Evolutionary conservation across 2,888 invertebrate species (phyloP).

Genomic region (Drosophila diplacantha): DNA sequence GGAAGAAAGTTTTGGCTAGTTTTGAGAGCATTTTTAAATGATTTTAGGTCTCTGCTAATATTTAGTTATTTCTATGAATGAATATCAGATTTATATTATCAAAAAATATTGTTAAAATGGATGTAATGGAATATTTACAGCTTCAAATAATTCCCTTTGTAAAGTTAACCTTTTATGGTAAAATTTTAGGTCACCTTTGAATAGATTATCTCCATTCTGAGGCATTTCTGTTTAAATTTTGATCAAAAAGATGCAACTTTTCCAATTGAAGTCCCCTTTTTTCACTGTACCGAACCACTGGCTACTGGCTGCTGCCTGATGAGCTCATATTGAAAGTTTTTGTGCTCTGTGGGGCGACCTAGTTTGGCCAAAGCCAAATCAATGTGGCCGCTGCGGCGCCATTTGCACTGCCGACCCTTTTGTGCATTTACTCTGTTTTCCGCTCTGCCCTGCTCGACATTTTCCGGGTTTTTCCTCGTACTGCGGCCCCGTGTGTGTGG

Average conservation of each 20-base stretch:
- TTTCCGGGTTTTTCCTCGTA: slow-evolving; percentile 30
- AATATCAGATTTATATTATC: no score
- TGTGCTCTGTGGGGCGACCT: slow-evolving; percentile 63
- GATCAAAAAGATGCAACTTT: not conserved
- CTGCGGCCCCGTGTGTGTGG: slow-evolving; percentile 3
- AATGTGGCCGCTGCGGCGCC: slow-evolving; percentile 72
- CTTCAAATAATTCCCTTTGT: no score
- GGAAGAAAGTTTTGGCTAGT: not conserved
- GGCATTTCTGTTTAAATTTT: not conserved
- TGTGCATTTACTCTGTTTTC: slow-evolving; percentile 49
- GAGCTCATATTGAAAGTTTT: slow-evolving; percentile 72
- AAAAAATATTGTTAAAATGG: no score
- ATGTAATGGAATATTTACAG: no score
- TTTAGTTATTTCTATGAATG: not conserved
- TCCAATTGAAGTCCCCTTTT: not conserved
- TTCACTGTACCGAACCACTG: slow-evolving; percentile 5
- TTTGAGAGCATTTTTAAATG: fast-evolving
- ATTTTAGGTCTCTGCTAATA: not conserved
- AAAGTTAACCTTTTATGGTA: no score
- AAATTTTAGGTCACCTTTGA: no score
- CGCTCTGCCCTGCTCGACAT: slow-evolving; percentile 25
- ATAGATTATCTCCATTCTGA: no score
- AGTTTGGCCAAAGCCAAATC: slow-evolving; percentile 72
- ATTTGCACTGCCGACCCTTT: slow-evolving; percentile 64
- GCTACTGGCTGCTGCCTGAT: slow-evolving; percentile 49